phyloP scores from a whole-genome alignment of 2,113 vertebrate species.

The Spilogale gracilis region DNA sequence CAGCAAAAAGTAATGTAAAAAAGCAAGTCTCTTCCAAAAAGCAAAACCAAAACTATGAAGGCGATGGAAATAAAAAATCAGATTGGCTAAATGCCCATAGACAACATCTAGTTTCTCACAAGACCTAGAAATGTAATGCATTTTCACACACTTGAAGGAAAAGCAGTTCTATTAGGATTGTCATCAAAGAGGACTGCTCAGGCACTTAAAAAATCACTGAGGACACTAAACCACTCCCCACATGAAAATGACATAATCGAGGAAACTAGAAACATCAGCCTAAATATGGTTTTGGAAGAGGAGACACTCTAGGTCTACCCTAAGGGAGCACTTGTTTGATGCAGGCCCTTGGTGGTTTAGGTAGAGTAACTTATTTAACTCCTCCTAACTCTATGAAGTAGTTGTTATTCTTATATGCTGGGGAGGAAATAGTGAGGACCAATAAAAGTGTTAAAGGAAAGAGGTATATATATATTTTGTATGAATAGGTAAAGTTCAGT shows the following conservation, averaged over 20 bases:
- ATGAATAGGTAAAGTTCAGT: background rate
- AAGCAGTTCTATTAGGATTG: background rate
- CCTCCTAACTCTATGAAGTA: background rate
- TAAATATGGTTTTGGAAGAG: background rate
- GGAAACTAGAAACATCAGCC: background rate
- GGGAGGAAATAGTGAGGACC: background rate
- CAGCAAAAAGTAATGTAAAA: background rate
- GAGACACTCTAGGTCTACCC: background rate
- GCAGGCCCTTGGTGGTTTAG: background rate
- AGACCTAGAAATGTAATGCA: background rate
- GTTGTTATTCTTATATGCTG: background rate
- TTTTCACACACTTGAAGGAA: background rate
- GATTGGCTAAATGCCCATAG: slow-evolving; percentile 4
- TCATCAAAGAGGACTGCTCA: slow-evolving; percentile 2
- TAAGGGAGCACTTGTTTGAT: background rate
- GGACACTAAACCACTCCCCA: background rate
- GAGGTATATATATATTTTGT: background rate
- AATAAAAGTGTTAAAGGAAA: slow-evolving; percentile 10
- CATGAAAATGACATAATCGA: slow-evolving; percentile 40
- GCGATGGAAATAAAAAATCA: background rate
- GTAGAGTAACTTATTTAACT: slow-evolving; percentile 11
- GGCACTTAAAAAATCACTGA: background rate
- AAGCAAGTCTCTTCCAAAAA: slow-evolving; percentile 29
- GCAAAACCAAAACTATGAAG: slow-evolving; percentile 9
- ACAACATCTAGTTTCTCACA: background rate